phyloP scores from a whole-genome alignment of 1,140 invertebrate species.

The Asbolus verrucosus region DNA sequence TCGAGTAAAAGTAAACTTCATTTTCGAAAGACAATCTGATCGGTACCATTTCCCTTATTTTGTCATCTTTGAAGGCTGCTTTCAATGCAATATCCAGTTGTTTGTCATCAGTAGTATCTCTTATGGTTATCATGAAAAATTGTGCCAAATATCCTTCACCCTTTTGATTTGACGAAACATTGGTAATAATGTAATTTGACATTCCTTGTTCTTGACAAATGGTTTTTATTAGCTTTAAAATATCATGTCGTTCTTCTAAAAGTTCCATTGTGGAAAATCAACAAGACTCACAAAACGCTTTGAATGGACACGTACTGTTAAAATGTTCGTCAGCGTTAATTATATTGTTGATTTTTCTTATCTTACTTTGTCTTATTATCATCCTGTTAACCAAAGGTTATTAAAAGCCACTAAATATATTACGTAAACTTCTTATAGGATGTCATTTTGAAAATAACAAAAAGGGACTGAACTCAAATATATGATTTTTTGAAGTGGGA shows the following conservation, averaged over 20 bases:
- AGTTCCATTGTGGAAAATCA: neutral
- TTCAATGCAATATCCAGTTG: conserved; percentile 5
- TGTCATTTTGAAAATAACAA: no score
- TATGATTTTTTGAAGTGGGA: no score
- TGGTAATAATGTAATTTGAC: neutral
- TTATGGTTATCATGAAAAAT: conserved; percentile 21
- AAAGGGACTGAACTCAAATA: no score
- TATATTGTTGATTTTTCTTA: no score
- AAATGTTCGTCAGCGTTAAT: no score
- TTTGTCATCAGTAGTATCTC: neutral
- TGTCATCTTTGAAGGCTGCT: conserved; percentile 9
- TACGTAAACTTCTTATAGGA: no score
- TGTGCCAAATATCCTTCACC: conserved; percentile 37
- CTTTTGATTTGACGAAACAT: conserved; percentile 18
- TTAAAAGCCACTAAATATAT: no score
- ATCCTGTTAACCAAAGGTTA: no score
- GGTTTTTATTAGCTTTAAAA: neutral
- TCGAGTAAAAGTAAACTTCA: conserved; percentile 5
- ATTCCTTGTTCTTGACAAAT: neutral
- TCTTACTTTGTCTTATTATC: no score
- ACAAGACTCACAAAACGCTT: neutral
- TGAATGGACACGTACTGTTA: no score
- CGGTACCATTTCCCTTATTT: conserved; percentile 17
- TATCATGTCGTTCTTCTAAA: neutral
- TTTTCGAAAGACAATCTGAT: conserved; percentile 14